These are phyloP conservation scores for Dolichoris vasculosae DNA, from an alignment of 1,140 invertebrate species.

Conservation along the genomic window DNA sequence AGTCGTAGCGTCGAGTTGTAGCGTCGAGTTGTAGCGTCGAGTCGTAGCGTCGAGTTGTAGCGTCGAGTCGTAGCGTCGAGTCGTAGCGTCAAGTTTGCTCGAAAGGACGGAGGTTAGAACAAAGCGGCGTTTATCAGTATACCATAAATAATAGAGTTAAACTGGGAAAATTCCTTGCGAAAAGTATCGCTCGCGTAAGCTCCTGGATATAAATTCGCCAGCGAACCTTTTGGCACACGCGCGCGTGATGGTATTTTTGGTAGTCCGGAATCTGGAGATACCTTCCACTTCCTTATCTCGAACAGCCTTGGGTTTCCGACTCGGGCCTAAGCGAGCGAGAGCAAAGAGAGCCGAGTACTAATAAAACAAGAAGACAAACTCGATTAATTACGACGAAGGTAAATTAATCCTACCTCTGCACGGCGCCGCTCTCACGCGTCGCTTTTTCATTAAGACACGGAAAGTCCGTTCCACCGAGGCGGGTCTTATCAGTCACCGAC, in stretches of 20 bases:
- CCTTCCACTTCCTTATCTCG: neutral
- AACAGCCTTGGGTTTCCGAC: neutral
- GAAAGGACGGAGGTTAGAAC: neutral
- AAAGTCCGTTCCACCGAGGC: neutral
- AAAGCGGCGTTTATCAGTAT: neutral
- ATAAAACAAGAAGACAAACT: constrained; percentile 34
- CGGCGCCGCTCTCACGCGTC: neutral
- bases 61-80: too few species aligned
- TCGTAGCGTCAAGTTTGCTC: too few species aligned
- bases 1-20: too few species aligned
- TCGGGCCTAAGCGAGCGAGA: neutral
- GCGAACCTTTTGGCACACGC: neutral
- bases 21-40: too few species aligned
- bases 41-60: too few species aligned
- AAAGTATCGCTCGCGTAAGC: neutral
- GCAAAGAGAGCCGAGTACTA: neutral
- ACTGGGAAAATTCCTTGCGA: neutral
- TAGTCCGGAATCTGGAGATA: neutral
- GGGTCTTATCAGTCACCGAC: constrained; percentile 41
- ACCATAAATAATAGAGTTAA: neutral
- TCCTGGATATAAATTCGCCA: neutral
- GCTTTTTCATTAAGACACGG: constrained; percentile 50
- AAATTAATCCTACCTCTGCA: constrained; percentile 28
- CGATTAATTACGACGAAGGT: constrained; percentile 42
- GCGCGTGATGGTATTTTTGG: neutral